A percentile compares a stretch with the other conserved stretches of the same genome.
These are phyloP conservation scores for Ommatoiulus sabulosus DNA, from an alignment of 2,888 invertebrate genomes.

Conservation along the genomic window DNA sequence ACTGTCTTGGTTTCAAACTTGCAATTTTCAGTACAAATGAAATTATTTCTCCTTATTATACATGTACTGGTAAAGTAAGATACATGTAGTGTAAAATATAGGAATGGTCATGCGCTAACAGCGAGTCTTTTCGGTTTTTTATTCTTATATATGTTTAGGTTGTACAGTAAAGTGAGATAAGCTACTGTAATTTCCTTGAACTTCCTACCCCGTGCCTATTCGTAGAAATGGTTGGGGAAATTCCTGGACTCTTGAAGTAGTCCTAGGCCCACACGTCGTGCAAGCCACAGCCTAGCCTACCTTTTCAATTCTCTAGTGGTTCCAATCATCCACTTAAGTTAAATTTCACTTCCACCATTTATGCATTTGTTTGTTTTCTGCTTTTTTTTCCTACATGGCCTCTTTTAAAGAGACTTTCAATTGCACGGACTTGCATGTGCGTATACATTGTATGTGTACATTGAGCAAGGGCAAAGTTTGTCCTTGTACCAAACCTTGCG, in stretches of 20 bases:
- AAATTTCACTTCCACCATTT: conserved; percentile 48
- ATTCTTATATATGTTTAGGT: background rate
- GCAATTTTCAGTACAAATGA: too few relatives aligned
- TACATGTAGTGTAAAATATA: background rate
- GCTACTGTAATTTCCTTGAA: background rate
- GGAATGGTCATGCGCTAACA: background rate
- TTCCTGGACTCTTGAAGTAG: conserved; percentile 32
- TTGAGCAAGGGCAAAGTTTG: conserved; percentile 15
- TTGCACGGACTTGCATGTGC: conserved; percentile 16
- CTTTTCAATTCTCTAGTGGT: conserved; percentile 47
- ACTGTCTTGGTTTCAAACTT: too few relatives aligned
- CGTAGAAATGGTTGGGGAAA: conserved; percentile 30
- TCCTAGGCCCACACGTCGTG: conserved; percentile 41
- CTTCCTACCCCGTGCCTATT: background rate
- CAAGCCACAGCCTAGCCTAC: conserved; percentile 35
- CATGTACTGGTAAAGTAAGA: background rate
- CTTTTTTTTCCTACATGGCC: background rate
- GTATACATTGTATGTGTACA: background rate
- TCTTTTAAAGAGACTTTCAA: conserved; percentile 31
- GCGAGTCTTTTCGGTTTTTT: background rate
- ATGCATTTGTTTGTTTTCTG: conserved; percentile 47
- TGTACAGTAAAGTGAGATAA: background rate
- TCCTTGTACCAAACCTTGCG: conserved; percentile 48
- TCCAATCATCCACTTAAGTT: conserved; percentile 48
- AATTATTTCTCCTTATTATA: too few relatives aligned